Percentiles rank a stretch among this genome's conserved stretches.
Evolutionary conservation across 2,113 vertebrate genomes (phyloP).

Genomic region (Axis porcinus): DNA sequence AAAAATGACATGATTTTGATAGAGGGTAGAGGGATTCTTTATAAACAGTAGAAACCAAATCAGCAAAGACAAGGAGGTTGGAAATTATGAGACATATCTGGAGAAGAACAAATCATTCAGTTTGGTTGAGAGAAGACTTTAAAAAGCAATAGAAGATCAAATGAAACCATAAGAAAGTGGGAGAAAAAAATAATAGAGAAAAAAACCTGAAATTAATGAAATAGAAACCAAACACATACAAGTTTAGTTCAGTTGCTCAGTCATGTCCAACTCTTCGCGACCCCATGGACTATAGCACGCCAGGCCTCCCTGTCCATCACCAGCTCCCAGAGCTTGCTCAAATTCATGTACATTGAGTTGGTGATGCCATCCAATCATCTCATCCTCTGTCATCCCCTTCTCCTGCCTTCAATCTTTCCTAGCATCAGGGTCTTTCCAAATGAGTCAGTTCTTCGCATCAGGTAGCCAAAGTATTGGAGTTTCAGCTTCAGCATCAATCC

Average conservation of each 20-base stretch:
- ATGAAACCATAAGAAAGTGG: neutral
- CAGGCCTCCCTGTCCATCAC: neutral
- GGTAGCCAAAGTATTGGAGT: neutral
- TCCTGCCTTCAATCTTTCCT: neutral
- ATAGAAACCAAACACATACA: neutral
- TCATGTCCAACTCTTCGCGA: neutral
- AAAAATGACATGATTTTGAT: neutral
- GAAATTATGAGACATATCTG: neutral
- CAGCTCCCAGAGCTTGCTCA: neutral
- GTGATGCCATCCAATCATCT: neutral
- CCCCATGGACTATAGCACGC: neutral
- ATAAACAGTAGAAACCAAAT: neutral
- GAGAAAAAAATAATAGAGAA: neutral
- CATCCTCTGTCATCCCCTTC: neutral
- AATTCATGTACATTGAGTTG: neutral
- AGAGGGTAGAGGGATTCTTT: neutral
- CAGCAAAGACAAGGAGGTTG: neutral
- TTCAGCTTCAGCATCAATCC: neutral
- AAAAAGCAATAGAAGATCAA: neutral
- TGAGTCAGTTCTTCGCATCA: neutral
- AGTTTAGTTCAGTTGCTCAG: neutral
- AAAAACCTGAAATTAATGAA: conserved; percentile 1
- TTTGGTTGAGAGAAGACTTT: neutral
- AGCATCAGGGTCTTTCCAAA: neutral
- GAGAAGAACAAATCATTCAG: neutral